Conservation (phyloP, 2,797 vertebrate species). For the Parotocinclus haroldoi region DNA sequence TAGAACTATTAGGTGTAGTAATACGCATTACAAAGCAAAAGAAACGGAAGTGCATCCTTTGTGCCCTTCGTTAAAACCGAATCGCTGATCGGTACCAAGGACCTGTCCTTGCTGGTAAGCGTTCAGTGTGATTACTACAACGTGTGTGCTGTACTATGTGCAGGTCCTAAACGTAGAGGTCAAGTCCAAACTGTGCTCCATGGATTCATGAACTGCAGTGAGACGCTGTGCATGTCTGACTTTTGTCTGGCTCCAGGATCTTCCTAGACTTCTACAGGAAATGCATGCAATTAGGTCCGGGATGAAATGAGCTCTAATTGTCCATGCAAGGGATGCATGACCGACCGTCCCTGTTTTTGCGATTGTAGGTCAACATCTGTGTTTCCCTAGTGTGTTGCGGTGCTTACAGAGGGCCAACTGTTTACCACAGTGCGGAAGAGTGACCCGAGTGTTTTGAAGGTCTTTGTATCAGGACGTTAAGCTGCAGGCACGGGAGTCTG, state of each 20-base stretch:
- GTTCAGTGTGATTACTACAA: no score
- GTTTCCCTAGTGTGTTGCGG: conserved; percentile 29
- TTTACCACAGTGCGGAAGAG: conserved; percentile 35
- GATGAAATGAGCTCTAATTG: conserved; percentile 6
- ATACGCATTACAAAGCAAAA: no score
- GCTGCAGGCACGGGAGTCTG: conserved; percentile 32
- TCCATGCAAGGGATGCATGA: conserved; percentile 13
- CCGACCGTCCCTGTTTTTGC: conserved; percentile 45
- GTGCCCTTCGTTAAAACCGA: background rate
- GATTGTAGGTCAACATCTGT: conserved; percentile 3
- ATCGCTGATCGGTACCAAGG: background rate
- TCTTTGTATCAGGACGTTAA: conserved; percentile 7
- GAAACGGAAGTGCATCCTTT: background rate
- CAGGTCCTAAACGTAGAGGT: no score
- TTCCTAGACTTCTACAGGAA: background rate
- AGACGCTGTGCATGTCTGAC: no score
- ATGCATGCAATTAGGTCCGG: background rate
- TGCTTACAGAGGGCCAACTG: conserved; percentile 54
- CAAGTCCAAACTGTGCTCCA: no score
- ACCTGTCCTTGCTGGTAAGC: background rate
- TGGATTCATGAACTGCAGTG: no score
- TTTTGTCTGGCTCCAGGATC: background rate
- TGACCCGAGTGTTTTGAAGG: conserved; percentile 8
- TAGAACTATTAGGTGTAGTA: background rate
- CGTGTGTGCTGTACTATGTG: no score